phyloP scores from a whole-genome alignment of 2,113 vertebrate genomes.

The Felis catus region DNA sequence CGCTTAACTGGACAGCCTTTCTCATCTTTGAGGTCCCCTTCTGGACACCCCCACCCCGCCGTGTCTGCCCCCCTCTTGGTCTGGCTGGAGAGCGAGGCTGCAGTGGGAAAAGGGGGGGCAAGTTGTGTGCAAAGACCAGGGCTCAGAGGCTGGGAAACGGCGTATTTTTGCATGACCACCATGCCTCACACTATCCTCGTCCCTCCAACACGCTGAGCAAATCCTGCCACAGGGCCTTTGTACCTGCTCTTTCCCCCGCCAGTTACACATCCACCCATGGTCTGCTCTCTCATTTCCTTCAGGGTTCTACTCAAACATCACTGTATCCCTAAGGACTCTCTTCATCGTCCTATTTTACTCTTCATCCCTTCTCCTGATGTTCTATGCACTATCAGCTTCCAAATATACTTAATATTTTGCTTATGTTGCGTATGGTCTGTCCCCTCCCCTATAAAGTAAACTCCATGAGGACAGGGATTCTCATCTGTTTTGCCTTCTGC shows the following conservation, averaged over 20 bases:
- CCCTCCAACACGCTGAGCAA: background rate
- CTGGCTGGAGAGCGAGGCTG: background rate
- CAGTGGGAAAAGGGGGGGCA: background rate
- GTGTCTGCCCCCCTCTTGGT: accelerated
- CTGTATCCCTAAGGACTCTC: background rate
- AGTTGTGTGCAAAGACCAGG: background rate
- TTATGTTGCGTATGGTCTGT: background rate
- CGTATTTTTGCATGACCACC: too few relatives aligned
- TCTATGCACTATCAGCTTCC: too few relatives aligned
- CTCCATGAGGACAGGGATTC: background rate
- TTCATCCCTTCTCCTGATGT: background rate
- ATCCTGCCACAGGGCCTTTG: background rate
- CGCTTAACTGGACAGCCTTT: background rate
- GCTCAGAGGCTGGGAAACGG: background rate
- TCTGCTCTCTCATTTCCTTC: background rate
- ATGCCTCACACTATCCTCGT: background rate
- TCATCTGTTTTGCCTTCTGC: background rate
- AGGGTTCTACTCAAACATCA: background rate
- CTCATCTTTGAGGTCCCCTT: background rate
- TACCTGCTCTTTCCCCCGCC: background rate
- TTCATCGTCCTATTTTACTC: background rate
- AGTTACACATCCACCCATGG: accelerated
- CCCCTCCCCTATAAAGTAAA: background rate
- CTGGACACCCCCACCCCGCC: background rate
- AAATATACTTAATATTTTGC: background rate